These are phyloP conservation scores for Marcusenius ussheri DNA, from an alignment of 2,113 vertebrate genomes.

Conservation along the genomic window DNA sequence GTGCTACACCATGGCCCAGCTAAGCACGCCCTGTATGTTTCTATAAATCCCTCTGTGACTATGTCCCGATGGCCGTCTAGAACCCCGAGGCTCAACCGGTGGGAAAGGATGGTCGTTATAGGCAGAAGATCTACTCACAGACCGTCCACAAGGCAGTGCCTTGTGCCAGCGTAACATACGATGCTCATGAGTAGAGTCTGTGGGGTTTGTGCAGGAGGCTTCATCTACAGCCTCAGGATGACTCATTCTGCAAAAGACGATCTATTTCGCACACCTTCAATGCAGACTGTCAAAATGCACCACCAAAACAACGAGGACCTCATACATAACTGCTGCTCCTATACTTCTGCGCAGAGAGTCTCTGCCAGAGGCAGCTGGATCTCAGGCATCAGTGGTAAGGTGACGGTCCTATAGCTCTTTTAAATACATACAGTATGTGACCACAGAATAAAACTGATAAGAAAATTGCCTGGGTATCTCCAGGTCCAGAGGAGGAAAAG, in stretches of 20 bases:
- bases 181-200: neutral
- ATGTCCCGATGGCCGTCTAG: neutral
- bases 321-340: neutral
- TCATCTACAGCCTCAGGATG: slow-evolving; percentile 21
- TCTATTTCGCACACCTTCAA: slow-evolving; percentile 14
- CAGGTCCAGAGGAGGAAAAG: neutral
- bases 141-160: neutral
- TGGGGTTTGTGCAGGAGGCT: neutral
- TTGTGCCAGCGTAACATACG: neutral
- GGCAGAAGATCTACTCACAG: neutral
- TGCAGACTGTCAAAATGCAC: neutral
- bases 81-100: neutral
- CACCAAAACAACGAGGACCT: neutral
- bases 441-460: neutral
- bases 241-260: slow-evolving; percentile 25
- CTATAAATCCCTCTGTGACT: neutral
- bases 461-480: neutral
- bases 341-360: neutral
- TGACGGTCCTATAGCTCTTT: neutral
- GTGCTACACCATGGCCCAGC: neutral
- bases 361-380: neutral
- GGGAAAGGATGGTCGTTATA: neutral
- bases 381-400: neutral
- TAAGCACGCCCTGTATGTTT: neutral
- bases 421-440: neutral